A percentile compares a stretch with the other conserved stretches of the same genome.
These are phyloP conservation scores for Helobdella robusta DNA, from an alignment of 2,888 invertebrate genomes.

Conservation along the genomic window DNA sequence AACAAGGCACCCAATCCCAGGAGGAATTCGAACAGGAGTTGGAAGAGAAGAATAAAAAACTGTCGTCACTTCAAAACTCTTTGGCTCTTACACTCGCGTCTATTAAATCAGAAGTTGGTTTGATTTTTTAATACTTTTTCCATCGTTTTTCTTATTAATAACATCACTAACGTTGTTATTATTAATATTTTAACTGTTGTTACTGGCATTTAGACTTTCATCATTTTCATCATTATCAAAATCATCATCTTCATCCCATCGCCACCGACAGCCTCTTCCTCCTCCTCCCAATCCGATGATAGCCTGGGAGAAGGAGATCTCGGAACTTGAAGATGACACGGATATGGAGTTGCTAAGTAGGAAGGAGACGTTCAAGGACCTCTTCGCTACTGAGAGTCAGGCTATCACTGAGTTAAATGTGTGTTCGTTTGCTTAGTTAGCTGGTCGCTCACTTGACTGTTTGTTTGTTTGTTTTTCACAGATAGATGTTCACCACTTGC, in stretches of 20 bases:
- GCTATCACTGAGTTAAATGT: conserved; percentile 13
- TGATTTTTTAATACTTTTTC: background rate
- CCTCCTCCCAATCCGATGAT: conserved; percentile 23
- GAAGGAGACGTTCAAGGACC: conserved; percentile 15
- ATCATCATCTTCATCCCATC: too few species aligned
- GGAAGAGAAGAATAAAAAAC: conserved; percentile 16
- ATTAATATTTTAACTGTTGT: too few species aligned
- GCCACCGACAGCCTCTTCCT: background rate
- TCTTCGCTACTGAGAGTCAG: conserved; percentile 5
- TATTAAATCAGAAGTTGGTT: background rate
- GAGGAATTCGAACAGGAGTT: conserved; percentile 15
- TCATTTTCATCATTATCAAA: too few species aligned
- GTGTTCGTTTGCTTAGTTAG: too few species aligned
- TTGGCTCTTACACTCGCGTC: background rate
- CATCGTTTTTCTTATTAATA: background rate
- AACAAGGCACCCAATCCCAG: conserved; percentile 16
- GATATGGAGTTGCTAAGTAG: conserved; percentile 20
- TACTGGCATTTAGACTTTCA: too few species aligned
- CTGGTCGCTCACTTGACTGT: too few species aligned
- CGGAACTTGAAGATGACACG: conserved; percentile 22
- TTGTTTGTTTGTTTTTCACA: too few species aligned
- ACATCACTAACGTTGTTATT: background rate
- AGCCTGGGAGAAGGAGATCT: conserved; percentile 13
- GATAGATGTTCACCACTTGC: too few species aligned
- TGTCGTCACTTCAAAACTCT: background rate